phyloP scores from a whole-genome alignment of 1,140 invertebrate genomes.

The Hyposmocoma kahamanoa region DNA sequence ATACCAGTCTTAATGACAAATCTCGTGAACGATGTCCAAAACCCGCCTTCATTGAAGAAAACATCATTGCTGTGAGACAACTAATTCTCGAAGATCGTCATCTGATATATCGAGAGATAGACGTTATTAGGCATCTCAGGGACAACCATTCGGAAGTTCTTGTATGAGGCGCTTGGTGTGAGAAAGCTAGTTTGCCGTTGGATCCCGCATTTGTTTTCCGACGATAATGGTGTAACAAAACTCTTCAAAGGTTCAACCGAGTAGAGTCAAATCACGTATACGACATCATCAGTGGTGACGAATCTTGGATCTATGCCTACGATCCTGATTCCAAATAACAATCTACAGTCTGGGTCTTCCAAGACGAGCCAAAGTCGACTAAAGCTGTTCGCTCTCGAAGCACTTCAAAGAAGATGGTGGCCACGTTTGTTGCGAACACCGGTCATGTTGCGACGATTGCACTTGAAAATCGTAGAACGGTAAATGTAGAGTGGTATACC shows the following conservation, averaged over 20 bases:
- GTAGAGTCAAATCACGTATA: constrained; percentile 20
- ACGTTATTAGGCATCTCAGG: constrained; percentile 1
- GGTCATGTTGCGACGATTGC: constrained; percentile 18
- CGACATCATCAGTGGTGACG: constrained; percentile 20
- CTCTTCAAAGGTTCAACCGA: constrained; percentile 17
- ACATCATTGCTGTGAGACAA: constrained; percentile 7
- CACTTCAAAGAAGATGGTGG: constrained; percentile 33
- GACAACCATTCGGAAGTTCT: constrained; percentile 4
- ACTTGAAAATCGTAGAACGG: constrained; percentile 24
- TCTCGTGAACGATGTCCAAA: constrained; percentile 5
- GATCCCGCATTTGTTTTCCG: constrained; percentile 18
- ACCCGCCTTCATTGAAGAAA: constrained; percentile 1
- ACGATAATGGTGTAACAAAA: constrained; percentile 19
- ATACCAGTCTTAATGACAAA: background rate
- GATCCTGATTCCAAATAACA: constrained; percentile 21
- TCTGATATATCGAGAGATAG: constrained; percentile 6
- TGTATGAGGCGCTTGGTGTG: constrained; percentile 4
- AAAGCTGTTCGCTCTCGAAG: constrained; percentile 34
- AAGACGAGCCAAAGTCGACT: constrained; percentile 36
- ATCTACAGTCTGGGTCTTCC: constrained; percentile 25
- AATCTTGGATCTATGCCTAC: constrained; percentile 27
- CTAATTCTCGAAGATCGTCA: constrained; percentile 2
- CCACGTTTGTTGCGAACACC: constrained; percentile 24
- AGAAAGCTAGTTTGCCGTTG: constrained; percentile 11
- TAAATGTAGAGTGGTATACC: constrained; percentile 29